Evolutionary conservation across 1,140 invertebrate species (phyloP).

Genomic region (Aphis craccivora): DNA sequence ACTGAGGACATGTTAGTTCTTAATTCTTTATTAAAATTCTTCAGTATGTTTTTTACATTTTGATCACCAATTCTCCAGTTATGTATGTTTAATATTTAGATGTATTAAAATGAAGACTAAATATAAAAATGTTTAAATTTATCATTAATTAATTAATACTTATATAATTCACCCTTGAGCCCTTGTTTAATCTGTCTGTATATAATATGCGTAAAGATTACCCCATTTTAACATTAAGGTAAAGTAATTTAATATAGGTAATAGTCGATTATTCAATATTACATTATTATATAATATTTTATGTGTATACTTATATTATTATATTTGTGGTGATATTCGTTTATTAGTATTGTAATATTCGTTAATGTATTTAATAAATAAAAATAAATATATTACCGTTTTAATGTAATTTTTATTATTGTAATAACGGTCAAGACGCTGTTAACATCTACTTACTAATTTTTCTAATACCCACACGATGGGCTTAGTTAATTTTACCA

Average conservation of each 20-base stretch:
- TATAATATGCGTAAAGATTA: not conserved
- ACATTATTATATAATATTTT: not conserved
- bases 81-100: not conserved
- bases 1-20: not conserved
- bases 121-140: not conserved
- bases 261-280: not conserved
- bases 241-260: not conserved
- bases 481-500: not conserved
- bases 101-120: conserved; percentile 2
- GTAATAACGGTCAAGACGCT: not conserved
- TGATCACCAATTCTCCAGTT: not conserved
- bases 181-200: not conserved
- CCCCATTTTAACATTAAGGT: not conserved
- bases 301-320: not conserved
- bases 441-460: not conserved
- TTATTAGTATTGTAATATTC: not conserved
- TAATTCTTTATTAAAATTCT: not conserved
- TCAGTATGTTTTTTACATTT: not conserved
- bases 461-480: not conserved
- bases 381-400: not conserved
- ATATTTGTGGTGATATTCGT: not conserved
- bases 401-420: not conserved
- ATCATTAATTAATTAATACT: not conserved
- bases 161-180: not conserved
- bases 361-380: not conserved